Evolutionary conservation across 2,797 vertebrate genomes (phyloP).

Genomic region (Enoplosus armatus): DNA sequence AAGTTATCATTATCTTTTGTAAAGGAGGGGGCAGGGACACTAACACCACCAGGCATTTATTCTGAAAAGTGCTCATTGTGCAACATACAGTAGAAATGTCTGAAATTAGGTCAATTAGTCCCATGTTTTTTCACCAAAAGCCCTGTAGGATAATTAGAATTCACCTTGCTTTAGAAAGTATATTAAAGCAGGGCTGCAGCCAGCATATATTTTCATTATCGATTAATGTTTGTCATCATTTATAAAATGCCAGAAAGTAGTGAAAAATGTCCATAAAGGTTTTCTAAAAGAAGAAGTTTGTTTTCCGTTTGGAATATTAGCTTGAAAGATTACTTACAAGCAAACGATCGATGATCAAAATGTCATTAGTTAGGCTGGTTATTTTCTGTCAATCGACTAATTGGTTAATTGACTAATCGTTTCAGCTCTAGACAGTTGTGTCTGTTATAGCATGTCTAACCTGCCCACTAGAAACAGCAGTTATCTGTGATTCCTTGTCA

Average conservation of each 20-base stretch:
- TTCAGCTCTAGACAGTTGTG: neutral
- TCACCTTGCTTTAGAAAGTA: neutral
- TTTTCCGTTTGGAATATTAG: no score
- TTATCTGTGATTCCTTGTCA: neutral
- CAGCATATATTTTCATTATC: neutral
- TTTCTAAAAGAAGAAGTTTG: neutral
- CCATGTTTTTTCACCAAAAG: conserved; percentile 18
- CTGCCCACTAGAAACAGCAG: neutral
- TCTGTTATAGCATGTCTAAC: neutral
- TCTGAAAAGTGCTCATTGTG: conserved; percentile 32
- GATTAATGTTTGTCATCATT: neutral
- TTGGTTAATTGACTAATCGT: neutral
- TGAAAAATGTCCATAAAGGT: neutral
- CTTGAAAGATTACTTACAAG: neutral
- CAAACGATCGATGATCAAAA: neutral
- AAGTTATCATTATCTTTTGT: conserved; percentile 45
- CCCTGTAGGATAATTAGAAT: neutral
- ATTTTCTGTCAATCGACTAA: neutral
- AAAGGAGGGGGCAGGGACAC: neutral
- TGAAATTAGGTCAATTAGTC: conserved; percentile 53
- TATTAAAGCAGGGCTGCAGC: neutral
- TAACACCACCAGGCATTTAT: conserved; percentile 6
- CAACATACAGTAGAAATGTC: conserved; percentile 33
- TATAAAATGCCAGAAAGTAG: neutral
- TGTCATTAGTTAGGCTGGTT: no score